Evolutionary conservation across 2,797 vertebrate species (phyloP).

Genomic region (Pangasius larnaudii): DNA sequence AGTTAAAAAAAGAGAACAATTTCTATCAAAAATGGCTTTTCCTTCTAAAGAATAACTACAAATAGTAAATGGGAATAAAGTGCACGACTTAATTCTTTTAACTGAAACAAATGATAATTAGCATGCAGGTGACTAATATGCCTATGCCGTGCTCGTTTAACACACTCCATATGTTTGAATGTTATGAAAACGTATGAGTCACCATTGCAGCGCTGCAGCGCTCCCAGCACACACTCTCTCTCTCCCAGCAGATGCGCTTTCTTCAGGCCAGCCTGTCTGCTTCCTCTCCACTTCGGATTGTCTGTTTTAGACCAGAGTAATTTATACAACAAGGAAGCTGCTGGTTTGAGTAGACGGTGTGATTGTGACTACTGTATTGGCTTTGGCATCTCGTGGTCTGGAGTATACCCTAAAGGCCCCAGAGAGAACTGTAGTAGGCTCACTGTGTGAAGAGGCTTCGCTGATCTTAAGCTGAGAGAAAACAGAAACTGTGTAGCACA

Average conservation of each 20-base stretch:
- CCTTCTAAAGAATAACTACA: not conserved
- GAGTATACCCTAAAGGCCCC: constrained; percentile 27
- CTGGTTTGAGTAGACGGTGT: constrained; percentile 37
- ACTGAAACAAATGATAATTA: not conserved
- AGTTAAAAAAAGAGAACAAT: not conserved
- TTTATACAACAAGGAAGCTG: constrained; percentile 45
- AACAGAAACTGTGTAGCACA: not conserved
- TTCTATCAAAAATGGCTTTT: not conserved
- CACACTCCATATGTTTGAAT: constrained; percentile 2
- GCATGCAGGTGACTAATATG: not conserved
- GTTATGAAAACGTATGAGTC: constrained; percentile 28
- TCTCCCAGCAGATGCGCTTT: constrained; percentile 12
- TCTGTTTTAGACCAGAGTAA: constrained; percentile 34
- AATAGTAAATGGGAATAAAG: not conserved
- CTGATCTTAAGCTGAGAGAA: not conserved
- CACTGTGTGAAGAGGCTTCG: not conserved
- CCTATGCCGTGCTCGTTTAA: not conserved
- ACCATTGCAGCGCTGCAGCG: constrained; percentile 12
- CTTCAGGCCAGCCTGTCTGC: constrained; percentile 27
- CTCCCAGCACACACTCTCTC: constrained; percentile 15
- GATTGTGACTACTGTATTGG: constrained; percentile 45
- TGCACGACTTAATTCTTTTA: not conserved
- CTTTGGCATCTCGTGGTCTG: constrained; percentile 48
- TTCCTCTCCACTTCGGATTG: constrained; percentile 35
- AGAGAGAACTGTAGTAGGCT: constrained; percentile 30